A percentile compares a stretch with the other conserved stretches of the same genome.
These are phyloP conservation scores for Monopterus albus DNA, from an alignment of 2,113 vertebrate genomes.

Conservation along the genomic window DNA sequence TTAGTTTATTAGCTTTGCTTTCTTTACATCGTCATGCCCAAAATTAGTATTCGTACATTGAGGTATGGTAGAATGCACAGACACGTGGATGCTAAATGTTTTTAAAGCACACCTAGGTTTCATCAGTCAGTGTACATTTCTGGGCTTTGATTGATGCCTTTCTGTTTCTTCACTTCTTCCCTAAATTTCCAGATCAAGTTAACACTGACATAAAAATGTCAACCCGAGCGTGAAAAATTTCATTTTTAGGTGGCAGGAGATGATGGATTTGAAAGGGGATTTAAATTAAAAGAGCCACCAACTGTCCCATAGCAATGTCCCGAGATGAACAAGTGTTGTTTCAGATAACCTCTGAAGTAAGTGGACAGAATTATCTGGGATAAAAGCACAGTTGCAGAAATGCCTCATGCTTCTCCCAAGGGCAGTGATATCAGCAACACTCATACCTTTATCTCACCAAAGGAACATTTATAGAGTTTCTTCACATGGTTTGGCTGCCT, in stretches of 20 bases:
- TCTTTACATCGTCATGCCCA: slow-evolving; percentile 10
- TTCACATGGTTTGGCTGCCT: slow-evolving; percentile 16
- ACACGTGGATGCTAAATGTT: no score
- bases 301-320: slow-evolving; percentile 33
- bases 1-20: slow-evolving; percentile 18
- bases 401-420: slow-evolving; percentile 46
- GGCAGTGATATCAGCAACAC: slow-evolving; percentile 42
- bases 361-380: slow-evolving; percentile 30
- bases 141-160: not conserved
- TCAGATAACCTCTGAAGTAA: slow-evolving; percentile 55
- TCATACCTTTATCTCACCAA: slow-evolving; percentile 36
- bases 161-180: not conserved
- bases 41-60: slow-evolving; percentile 45
- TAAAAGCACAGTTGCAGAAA: slow-evolving; percentile 47
- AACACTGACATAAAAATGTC: slow-evolving; percentile 42
- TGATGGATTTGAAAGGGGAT: slow-evolving; percentile 19
- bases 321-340: slow-evolving; percentile 43
- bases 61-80: not conserved
- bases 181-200: slow-evolving; percentile 21
- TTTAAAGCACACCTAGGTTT: no score
- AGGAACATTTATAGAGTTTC: slow-evolving; percentile 32
- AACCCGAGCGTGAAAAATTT: slow-evolving; percentile 22
- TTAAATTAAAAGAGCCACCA: slow-evolving; percentile 44
- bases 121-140: not conserved
- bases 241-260: slow-evolving; percentile 8